phyloP scores from a whole-genome alignment of 64 coral and sea anemone species.

The Platygyra sinensis region DNA sequence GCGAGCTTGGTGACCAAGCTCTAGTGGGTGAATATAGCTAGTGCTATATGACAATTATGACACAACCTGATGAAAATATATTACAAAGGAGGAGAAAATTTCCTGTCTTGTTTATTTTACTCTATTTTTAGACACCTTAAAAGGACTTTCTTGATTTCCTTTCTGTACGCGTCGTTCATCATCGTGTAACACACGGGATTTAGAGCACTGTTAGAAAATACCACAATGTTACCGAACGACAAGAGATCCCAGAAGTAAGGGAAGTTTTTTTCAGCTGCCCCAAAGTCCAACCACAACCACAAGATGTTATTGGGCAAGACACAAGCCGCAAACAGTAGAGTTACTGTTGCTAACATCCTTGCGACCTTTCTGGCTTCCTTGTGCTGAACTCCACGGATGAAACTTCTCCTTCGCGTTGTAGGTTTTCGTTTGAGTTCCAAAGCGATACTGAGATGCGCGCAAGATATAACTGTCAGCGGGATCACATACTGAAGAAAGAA shows the following conservation, averaged over 20 bases:
- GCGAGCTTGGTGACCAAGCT: no score
- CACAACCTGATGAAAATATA: no score
- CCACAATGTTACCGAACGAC: conserved; percentile 12
- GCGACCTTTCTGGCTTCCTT: neutral
- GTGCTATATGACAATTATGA: no score
- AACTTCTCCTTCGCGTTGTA: neutral
- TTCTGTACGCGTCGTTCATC: conserved; percentile 7
- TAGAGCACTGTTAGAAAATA: conserved; percentile 25
- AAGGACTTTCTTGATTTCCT: neutral
- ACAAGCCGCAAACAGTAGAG: conserved; percentile 25
- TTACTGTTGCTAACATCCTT: conserved; percentile 4
- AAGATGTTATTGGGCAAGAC: conserved; percentile 28
- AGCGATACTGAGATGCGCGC: conserved; percentile 34
- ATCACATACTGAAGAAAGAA: conserved; percentile 63
- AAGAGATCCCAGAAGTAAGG: conserved; percentile 14
- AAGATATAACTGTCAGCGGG: conserved; percentile 43
- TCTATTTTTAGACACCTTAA: neutral
- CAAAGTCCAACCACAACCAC: conserved; percentile 46
- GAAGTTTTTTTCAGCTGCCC: neutral
- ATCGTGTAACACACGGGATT: conserved; percentile 36
- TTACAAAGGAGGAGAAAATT: no score
- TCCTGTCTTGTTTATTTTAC: neutral
- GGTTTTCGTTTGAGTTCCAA: conserved; percentile 11
- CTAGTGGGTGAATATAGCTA: no score
- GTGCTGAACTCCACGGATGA: neutral